Conservation (phyloP, 2,113 vertebrate genomes). For the Anhinga rufa region DNA sequence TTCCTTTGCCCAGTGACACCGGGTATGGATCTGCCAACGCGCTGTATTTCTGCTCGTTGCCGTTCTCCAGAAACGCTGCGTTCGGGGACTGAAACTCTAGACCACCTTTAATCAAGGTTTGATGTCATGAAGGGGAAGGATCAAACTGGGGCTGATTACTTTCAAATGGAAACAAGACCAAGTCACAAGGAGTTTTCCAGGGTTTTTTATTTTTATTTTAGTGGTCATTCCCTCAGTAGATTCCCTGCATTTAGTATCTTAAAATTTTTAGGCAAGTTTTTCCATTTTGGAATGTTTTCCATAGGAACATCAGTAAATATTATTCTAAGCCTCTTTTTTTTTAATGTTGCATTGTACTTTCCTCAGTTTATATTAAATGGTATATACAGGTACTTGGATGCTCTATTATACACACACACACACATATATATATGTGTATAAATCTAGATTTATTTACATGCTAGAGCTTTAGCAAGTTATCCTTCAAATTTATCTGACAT, state of each 20-base stretch:
- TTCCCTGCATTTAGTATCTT: not conserved
- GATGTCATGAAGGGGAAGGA: not conserved
- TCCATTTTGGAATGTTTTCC: not conserved
- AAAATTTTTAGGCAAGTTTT: not conserved
- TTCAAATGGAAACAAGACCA: not conserved
- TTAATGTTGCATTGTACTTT: not conserved
- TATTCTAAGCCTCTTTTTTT: not conserved
- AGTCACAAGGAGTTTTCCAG: not conserved
- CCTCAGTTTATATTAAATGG: not conserved
- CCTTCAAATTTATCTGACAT: not conserved
- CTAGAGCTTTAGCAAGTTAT: not conserved
- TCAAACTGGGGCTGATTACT: not conserved
- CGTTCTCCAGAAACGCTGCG: not conserved
- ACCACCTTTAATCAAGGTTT: not conserved
- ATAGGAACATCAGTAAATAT: not conserved
- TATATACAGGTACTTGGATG: not conserved
- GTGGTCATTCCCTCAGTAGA: not conserved
- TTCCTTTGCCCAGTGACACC: not conserved
- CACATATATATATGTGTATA: not conserved
- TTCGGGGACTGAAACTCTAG: not conserved
- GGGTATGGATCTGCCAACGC: not conserved
- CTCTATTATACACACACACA: not conserved
- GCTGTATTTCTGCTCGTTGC: not conserved
- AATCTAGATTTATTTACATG: not conserved
- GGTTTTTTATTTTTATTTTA: not conserved